Base-by-base conservation (phyloP, 2,888 invertebrate species). In the Drosophila buzzatii region DNA sequence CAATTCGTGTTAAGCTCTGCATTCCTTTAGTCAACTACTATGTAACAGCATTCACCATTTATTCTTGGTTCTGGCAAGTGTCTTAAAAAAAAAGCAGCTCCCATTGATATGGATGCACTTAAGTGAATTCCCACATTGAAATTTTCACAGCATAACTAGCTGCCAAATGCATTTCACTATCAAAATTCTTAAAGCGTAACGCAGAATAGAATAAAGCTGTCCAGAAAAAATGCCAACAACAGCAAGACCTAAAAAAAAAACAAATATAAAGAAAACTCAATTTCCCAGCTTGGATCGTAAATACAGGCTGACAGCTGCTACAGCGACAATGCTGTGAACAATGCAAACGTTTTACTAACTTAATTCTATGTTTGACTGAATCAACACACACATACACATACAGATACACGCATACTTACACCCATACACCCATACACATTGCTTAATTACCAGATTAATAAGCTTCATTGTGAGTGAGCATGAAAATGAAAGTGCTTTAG, bases 391-490 rank as follows among this genome's bases (percentile, higher is more conserved):
- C 57, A 51, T 60, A 60, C 35, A 41, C 33, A 37, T 45, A 51
- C 42, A 70, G 56, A 59, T 37, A 51, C 37, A 47, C 53, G 27
- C 42, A 47, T 37, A 41, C 45, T 59, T 12, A 58, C 51, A 60
- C 61, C 44, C 52, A 59, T 62, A 56, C 47, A 63, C 51, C 47
- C 44, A 59, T 44, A 16, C 31, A 33, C 18, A 35, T 44, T 23
- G 67, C 71, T 81, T 84, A 85, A 85, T 85, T 89, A 89, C 51
- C 73, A 81, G 89, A 85, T 85, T 85, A 85, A 89, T 85, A 87
- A 81, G 85, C 85, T 35, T 18, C 70, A 86, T 85, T 83, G 82
- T 87, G 79, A 70, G 70, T 75, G 89, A 85, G 83, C 81, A 59
- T 88, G 86, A 86, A 86, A 86, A 85, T 85, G 90, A 85, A 85